A percentile compares a stretch with the other conserved stretches of the same genome.
These are phyloP conservation scores for Triplophysa rosa DNA, from an alignment of 2,113 vertebrate genomes.

Conservation along the genomic window DNA sequence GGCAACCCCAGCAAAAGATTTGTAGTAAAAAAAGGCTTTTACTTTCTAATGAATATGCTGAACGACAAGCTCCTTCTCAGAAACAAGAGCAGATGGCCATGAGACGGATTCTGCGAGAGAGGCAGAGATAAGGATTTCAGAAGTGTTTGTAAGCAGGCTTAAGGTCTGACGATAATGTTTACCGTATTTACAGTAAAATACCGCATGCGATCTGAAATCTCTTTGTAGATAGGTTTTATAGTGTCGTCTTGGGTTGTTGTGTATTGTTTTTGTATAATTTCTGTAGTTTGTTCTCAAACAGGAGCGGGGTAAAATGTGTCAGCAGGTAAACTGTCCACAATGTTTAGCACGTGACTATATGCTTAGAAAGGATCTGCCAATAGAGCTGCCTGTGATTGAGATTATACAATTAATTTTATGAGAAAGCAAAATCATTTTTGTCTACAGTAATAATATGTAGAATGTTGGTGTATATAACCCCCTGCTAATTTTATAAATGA, in stretches of 20 bases:
- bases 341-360: no score
- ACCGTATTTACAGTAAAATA: constrained; percentile 28
- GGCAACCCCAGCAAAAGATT: constrained; percentile 40
- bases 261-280: background rate
- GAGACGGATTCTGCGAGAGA: constrained; percentile 38
- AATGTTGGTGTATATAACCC: no score
- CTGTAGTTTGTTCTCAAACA: background rate
- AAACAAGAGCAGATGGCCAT: constrained; percentile 62
- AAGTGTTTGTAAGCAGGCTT: constrained; percentile 43
- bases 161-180: constrained; percentile 31
- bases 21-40: constrained; percentile 55
- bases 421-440: no score
- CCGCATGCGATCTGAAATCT: constrained; percentile 2
- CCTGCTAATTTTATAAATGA: no score
- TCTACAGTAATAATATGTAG: no score
- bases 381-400: no score
- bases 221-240: background rate
- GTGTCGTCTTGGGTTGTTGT: background rate
- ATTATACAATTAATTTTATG: no score
- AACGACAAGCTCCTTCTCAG: constrained; percentile 50
- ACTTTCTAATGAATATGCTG: constrained; percentile 59
- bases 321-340: no score
- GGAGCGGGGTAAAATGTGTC: background rate
- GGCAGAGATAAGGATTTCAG: constrained; percentile 33
- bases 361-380: no score